Evolutionary conservation across 2,888 invertebrate species (phyloP).

Genomic region (Prosapia bicincta): DNA sequence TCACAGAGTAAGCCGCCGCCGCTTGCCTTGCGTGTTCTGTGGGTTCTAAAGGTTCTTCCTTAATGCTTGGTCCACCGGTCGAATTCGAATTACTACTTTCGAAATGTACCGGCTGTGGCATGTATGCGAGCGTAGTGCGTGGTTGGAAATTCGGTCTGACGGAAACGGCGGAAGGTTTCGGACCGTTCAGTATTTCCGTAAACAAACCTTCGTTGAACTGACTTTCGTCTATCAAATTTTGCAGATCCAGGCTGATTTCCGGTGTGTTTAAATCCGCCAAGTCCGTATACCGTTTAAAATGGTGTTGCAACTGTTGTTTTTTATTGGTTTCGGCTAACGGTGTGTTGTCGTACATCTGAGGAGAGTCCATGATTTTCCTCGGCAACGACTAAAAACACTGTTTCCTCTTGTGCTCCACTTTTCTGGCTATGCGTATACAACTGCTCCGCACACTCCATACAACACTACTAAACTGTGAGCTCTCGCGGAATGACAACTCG

Average conservation of each 20-base stretch:
- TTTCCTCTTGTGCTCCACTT: not conserved
- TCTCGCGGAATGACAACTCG: not conserved
- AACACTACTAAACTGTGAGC: slow-evolving; percentile 14
- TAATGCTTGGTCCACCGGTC: slow-evolving; percentile 68
- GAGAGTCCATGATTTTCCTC: slow-evolving; percentile 64
- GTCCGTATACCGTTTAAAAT: slow-evolving; percentile 59
- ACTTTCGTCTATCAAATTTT: slow-evolving; percentile 85
- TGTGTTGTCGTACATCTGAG: slow-evolving; percentile 79
- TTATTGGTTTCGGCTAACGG: slow-evolving; percentile 45
- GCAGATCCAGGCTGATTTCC: slow-evolving; percentile 88
- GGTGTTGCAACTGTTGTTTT: slow-evolving; percentile 57
- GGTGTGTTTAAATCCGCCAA: slow-evolving; percentile 86
- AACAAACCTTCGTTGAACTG: slow-evolving; percentile 86
- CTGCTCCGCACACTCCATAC: slow-evolving; percentile 21
- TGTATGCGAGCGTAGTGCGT: slow-evolving; percentile 78
- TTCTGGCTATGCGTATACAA: not conserved
- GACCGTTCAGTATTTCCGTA: slow-evolving; percentile 66
- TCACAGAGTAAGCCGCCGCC: slow-evolving; percentile 45
- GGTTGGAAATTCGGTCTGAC: slow-evolving; percentile 29
- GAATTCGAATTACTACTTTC: slow-evolving; percentile 60
- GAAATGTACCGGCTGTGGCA: slow-evolving; percentile 90
- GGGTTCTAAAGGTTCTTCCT: slow-evolving; percentile 83
- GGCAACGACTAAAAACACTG: not conserved
- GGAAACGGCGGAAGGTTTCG: slow-evolving; percentile 39
- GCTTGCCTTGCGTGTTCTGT: slow-evolving; percentile 50